Evolutionary conservation across 1,140 invertebrate species (phyloP), one percentile per base, ranked within the genome.

Genomic region (Whitmania pigra): DNA sequence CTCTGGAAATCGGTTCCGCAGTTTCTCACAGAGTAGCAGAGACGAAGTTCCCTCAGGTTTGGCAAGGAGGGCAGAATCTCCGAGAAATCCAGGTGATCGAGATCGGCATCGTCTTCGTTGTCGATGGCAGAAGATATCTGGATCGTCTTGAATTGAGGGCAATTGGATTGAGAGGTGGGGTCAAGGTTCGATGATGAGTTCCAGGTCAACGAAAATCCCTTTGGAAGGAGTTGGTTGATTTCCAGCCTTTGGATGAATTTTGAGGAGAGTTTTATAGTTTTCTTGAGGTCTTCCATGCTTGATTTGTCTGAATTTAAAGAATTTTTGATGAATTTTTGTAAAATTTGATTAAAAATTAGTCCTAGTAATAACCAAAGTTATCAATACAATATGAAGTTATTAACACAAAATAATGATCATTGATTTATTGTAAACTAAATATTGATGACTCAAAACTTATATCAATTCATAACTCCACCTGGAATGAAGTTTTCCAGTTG

Each of bases 1-100:
- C 82, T 83, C 72, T 82, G 80, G 79, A 83, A 83, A 74, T 83
- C 83, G 81, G 83, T 83, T 22, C 82, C 82, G 77, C 81, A 83
- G 74, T 83, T 79, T 72, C 75, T 76, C 0, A 83, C 81, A 49
- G 79, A 79, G 76, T 81, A 83, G n/a, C 77, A 78, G 22, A 83
- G 69, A 67, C 78, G 76, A 9, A 83, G 72, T 69, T 82, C 81
- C 75, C 79, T 76, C n/a, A 83, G 71, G 72, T 77, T 76, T 9
- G 78, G 77, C 57, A 83, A 75, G 53, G 73, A 71, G 69, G 78
- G 77, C 22, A 83, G 72, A 20, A 83, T 76, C 54, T 78, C 76
- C 22, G 72, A 76, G 76, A 83, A 82, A 75, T 82, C 82, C 75
- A 83, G 81, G 76, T 83, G 82, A 75, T 83, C 81, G 74, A 81